Evolutionary conservation across 2,888 invertebrate genomes (phyloP).

Genomic region (Phlogophora meticulosa): DNA sequence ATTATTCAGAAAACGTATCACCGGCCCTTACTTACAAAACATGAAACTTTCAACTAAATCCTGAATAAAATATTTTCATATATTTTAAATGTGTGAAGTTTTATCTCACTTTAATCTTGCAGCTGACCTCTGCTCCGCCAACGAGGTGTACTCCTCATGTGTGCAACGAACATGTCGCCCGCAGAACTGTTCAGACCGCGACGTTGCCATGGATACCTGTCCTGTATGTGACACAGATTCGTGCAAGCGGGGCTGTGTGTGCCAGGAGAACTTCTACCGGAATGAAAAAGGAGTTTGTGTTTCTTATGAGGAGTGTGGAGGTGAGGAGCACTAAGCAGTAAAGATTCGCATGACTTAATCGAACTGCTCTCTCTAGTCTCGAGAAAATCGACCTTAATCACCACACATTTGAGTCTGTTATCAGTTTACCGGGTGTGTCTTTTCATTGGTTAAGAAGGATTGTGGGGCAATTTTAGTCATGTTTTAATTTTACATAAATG

Average conservation of each 20-base stretch:
- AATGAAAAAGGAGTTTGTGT: slow-evolving; percentile 51
- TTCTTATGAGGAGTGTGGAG: slow-evolving; percentile 47
- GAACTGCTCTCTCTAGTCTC: too few species aligned
- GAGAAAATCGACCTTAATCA: too few species aligned
- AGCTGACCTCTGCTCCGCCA: slow-evolving; percentile 61
- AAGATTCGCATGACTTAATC: background rate
- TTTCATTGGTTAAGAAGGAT: too few species aligned
- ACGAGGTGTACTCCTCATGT: slow-evolving; percentile 53
- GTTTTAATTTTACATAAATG: background rate
- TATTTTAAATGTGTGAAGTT: background rate
- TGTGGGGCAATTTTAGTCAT: too few species aligned
- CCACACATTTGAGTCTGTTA: too few species aligned
- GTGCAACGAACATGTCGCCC: slow-evolving; percentile 43
- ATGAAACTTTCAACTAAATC: too few species aligned
- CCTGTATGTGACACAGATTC: background rate
- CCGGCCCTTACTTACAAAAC: too few species aligned
- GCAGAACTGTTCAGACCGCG: slow-evolving; percentile 42
- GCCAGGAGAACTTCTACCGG: slow-evolving; percentile 49
- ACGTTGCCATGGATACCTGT: slow-evolving; percentile 28
- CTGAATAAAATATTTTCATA: too few species aligned
- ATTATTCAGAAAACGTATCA: background rate
- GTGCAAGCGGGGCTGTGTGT: slow-evolving; percentile 55
- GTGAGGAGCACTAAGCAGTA: slow-evolving; percentile 21
- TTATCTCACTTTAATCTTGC: slow-evolving; percentile 7
- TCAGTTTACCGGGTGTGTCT: too few species aligned